Percentiles rank a stretch among this genome's conserved stretches.
These are phyloP conservation scores for Augochlora pura DNA, from an alignment of 1,140 invertebrate species.

Conservation along the genomic window DNA sequence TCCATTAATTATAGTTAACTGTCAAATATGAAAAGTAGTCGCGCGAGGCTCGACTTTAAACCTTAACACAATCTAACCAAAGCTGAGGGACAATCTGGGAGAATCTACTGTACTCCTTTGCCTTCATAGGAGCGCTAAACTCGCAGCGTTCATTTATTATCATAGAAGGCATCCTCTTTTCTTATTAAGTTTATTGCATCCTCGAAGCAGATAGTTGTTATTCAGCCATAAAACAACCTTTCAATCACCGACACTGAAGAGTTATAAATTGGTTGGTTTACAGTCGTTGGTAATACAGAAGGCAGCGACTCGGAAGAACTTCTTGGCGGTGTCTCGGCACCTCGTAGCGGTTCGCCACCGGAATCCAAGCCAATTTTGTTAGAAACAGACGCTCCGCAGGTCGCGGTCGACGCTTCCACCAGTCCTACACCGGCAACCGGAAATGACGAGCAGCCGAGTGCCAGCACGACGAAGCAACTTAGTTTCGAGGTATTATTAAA, in stretches of 20 bases:
- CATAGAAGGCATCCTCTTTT: too few relatives aligned
- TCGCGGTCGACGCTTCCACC: slow-evolving; percentile 47
- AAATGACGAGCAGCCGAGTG: slow-evolving; percentile 72
- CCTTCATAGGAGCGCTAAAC: too few relatives aligned
- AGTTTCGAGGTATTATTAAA: slow-evolving; percentile 71
- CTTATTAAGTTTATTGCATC: not conserved
- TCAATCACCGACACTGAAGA: slow-evolving; percentile 4
- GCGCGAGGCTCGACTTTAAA: too few relatives aligned
- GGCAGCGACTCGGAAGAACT: slow-evolving; percentile 77
- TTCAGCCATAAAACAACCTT: slow-evolving; percentile 21
- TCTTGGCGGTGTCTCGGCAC: slow-evolving; percentile 69
- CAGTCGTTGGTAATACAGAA: slow-evolving; percentile 75
- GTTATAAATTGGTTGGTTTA: slow-evolving; percentile 53
- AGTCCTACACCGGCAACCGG: slow-evolving; percentile 64
- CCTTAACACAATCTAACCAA: too few relatives aligned
- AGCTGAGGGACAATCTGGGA: too few relatives aligned
- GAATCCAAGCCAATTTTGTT: slow-evolving; percentile 67
- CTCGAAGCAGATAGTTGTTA: not conserved
- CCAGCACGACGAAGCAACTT: slow-evolving; percentile 74
- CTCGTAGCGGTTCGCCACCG: slow-evolving; percentile 72
- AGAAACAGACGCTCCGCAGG: slow-evolving; percentile 47
- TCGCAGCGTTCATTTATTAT: too few relatives aligned
- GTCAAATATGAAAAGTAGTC: too few relatives aligned
- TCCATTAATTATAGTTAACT: too few relatives aligned
- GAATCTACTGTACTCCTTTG: too few relatives aligned